phyloP scores from a whole-genome alignment of 2,888 invertebrate species.

The Tenthredo amoena region DNA sequence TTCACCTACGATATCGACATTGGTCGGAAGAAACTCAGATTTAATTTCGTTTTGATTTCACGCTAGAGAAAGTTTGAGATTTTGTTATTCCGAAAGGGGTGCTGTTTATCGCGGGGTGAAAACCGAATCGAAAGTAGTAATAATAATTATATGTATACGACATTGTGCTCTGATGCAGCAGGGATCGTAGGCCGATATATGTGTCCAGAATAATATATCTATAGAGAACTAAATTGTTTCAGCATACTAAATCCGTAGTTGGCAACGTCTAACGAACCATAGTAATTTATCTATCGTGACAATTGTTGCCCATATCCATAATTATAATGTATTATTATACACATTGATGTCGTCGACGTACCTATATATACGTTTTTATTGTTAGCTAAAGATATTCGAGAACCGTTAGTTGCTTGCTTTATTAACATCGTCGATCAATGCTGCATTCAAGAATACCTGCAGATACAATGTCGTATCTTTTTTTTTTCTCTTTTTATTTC shows the following conservation, averaged over 20 bases:
- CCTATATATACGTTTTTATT: neutral
- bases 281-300: neutral
- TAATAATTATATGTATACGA: neutral
- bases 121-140: conserved; percentile 7
- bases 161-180: neutral
- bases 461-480: neutral
- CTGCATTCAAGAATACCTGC: neutral
- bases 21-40: neutral
- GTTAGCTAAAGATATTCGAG: conserved; percentile 1
- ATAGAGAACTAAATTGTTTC: neutral
- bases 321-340: neutral
- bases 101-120: conserved; percentile 23
- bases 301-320: neutral
- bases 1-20: neutral
- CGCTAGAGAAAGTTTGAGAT: conserved; percentile 6
- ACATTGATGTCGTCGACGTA: neutral
- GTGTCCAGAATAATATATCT: conserved; percentile 20
- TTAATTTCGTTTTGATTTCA: neutral
- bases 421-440: conserved; percentile 6
- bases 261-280: neutral
- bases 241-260: neutral
- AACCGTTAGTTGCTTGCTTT: neutral
- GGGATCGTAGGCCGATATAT: neutral
- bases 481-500: neutral
- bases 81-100: conserved; percentile 24